Percentiles rank a stretch among this genome's conserved stretches.
Evolutionary conservation across 2,797 vertebrate species (phyloP).

Genomic region (Thaleichthys pacificus): DNA sequence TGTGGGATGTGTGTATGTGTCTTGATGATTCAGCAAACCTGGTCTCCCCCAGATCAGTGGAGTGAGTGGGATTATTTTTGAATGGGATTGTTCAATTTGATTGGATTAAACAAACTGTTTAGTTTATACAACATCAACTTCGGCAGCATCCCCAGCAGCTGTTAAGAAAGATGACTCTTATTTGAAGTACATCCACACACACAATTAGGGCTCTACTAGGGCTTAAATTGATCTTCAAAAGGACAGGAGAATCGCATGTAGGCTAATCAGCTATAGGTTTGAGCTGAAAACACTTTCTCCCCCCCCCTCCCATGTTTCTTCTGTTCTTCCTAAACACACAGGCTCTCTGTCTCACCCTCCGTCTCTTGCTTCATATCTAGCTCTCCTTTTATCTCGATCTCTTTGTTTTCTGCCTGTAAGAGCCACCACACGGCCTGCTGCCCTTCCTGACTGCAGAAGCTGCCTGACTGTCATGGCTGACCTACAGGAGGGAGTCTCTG

Average conservation of each 20-base stretch:
- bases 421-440: too few relatives aligned
- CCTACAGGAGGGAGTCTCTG: not conserved
- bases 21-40: constrained; percentile 12
- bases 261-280: constrained; percentile 31
- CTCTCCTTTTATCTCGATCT: not conserved
- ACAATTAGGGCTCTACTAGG: not conserved
- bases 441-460: not conserved
- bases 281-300: constrained; percentile 7
- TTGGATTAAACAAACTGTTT: too few relatives aligned
- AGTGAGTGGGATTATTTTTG: too few relatives aligned
- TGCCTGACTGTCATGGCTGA: not conserved
- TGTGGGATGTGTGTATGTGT: constrained; percentile 22
- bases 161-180: not conserved
- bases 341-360: too few relatives aligned
- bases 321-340: not conserved
- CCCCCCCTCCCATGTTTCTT: not conserved
- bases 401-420: not conserved
- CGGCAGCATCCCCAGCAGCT: not conserved
- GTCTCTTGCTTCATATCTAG: not conserved
- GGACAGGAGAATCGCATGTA: not conserved
- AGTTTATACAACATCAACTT: too few relatives aligned
- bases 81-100: too few relatives aligned
- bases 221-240: not conserved
- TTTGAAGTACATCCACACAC: not conserved
- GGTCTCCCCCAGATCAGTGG: not conserved